A percentile compares a stretch with the other conserved stretches of the same genome.
Evolutionary conservation across 2,888 invertebrate species (phyloP).

Genomic region (Bombylius major): DNA sequence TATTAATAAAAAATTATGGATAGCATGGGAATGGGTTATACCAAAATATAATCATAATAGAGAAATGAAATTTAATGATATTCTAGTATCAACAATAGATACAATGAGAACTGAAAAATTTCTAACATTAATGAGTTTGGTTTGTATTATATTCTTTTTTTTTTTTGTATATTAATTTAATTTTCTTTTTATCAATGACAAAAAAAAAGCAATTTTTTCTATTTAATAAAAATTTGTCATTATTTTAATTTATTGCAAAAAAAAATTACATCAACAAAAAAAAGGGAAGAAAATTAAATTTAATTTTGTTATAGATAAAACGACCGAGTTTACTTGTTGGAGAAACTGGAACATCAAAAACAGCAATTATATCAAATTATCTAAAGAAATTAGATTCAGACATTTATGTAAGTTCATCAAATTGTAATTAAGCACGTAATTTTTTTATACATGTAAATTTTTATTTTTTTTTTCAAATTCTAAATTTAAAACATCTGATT

Average conservation of each 20-base stretch:
- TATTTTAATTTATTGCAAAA: too few species aligned
- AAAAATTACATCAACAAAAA: too few species aligned
- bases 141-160: slow-evolving; percentile 24
- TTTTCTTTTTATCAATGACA: too few species aligned
- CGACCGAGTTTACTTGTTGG: slow-evolving; percentile 76
- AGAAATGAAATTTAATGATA: slow-evolving; percentile 58
- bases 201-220: too few species aligned
- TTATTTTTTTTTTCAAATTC: background rate
- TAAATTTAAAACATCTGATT: background rate
- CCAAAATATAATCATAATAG: slow-evolving; percentile 63
- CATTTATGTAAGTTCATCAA: slow-evolving; percentile 45
- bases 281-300: too few species aligned
- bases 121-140: slow-evolving; percentile 61
- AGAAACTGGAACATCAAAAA: slow-evolving; percentile 87
- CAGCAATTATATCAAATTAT: slow-evolving; percentile 76
- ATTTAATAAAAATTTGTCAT: too few species aligned
- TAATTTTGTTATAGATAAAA: slow-evolving; percentile 40
- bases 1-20: slow-evolving; percentile 53
- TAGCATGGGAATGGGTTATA: slow-evolving; percentile 74
- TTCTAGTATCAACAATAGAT: slow-evolving; percentile 82
- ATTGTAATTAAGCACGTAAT: background rate
- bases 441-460: too few species aligned
- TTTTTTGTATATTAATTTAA: too few species aligned
- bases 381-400: slow-evolving; percentile 55
- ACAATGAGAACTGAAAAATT: slow-evolving; percentile 71